phyloP scores from a whole-genome alignment of 2,888 invertebrate species.

The Panzeria rudis region DNA sequence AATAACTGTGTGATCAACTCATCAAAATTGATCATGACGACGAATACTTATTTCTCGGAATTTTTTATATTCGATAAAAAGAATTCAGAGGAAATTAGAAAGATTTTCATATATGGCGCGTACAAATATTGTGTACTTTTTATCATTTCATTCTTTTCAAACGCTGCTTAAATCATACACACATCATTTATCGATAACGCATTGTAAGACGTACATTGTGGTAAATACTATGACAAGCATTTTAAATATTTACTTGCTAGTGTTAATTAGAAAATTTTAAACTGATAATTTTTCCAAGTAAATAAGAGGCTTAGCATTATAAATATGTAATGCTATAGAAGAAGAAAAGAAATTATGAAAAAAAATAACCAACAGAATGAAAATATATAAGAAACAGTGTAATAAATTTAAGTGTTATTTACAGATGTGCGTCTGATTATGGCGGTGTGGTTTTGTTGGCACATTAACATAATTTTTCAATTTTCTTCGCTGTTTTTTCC shows the following conservation, averaged over 20 bases:
- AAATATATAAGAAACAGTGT: constrained; percentile 8
- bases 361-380: neutral
- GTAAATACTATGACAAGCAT: constrained; percentile 16
- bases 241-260: constrained; percentile 29
- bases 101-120: no score
- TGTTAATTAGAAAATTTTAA: constrained; percentile 64
- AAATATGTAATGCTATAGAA: neutral
- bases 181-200: neutral
- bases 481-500: constrained; percentile 30
- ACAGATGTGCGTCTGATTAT: neutral
- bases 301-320: constrained; percentile 44
- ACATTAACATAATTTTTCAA: constrained; percentile 64
- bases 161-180: neutral
- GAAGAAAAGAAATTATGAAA: constrained; percentile 7
- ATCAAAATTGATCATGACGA: no score
- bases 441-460: constrained; percentile 37
- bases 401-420: constrained; percentile 1
- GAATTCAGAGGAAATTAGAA: no score
- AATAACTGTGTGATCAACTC: no score
- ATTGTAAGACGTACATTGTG: neutral
- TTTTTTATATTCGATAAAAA: no score
- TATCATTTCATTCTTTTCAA: neutral
- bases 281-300: constrained; percentile 44
- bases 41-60: no score
- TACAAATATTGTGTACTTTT: neutral